Evolutionary conservation across 2,113 vertebrate species (phyloP).

Genomic region (rabbit (Oryctolagus cuniculus)): DNA sequence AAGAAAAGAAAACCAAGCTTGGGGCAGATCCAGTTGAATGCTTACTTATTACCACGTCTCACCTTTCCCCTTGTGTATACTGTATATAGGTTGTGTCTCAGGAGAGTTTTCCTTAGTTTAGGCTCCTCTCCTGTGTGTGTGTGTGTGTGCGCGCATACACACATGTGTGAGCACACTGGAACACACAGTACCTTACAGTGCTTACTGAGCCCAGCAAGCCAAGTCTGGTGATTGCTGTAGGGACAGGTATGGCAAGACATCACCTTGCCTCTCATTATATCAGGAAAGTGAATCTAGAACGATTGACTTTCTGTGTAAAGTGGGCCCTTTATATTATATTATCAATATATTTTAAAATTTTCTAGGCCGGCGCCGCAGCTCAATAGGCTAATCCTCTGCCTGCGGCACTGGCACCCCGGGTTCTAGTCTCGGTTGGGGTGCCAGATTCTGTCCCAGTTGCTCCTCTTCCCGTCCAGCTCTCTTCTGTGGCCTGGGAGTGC

Average conservation of each 20-base stretch:
- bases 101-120: neutral
- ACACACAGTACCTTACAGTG: neutral
- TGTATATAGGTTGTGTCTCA: neutral
- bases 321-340: neutral
- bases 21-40: neutral
- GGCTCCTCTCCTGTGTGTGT: neutral
- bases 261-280: neutral
- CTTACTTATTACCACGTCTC: neutral
- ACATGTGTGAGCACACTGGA: rapidly evolving
- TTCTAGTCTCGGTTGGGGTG: no score
- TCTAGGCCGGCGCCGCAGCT: neutral
- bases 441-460: no score
- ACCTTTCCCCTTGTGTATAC: neutral
- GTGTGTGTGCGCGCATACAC: rapidly evolving
- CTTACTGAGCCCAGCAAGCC: neutral
- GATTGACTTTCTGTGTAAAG: neutral
- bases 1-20: neutral
- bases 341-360: neutral
- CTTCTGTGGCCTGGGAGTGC: no score
- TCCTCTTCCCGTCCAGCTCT: no score
- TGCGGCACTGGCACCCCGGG: no score
- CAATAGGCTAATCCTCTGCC: no score
- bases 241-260: neutral
- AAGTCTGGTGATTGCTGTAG: neutral
- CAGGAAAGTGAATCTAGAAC: neutral